Conservation (phyloP, 2,888 invertebrate genomes). For the Oxyscelio sp. region DNA sequence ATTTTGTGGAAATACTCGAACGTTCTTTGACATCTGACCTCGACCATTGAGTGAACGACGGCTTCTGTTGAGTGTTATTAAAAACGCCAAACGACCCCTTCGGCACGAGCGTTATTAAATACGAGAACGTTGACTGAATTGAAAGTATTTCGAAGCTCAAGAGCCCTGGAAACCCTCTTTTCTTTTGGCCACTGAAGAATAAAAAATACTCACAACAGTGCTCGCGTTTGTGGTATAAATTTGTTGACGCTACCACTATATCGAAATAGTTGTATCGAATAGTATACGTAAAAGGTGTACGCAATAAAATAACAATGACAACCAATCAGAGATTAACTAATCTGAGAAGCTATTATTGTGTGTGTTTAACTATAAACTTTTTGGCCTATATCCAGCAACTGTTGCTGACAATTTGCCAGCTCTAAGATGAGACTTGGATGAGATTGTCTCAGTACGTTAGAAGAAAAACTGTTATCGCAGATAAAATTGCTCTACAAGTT, state of each 20-base stretch:
- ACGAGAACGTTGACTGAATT: conserved; percentile 72
- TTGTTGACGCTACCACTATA: not conserved
- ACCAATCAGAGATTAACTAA: conserved; percentile 44
- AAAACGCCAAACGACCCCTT: conserved; percentile 70
- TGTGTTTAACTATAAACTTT: conserved; percentile 33
- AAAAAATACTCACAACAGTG: conserved; percentile 28
- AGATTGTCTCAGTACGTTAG: conserved; percentile 25
- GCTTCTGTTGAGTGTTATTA: conserved; percentile 66
- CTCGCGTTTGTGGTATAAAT: conserved; percentile 27
- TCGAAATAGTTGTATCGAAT: too few relatives aligned
- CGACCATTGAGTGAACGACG: conserved; percentile 66
- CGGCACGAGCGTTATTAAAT: conserved; percentile 76
- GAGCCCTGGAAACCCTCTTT: conserved; percentile 57
- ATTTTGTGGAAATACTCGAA: conserved; percentile 74
- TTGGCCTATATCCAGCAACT: conserved; percentile 23
- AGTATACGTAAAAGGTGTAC: too few relatives aligned
- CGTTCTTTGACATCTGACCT: conserved; percentile 75
- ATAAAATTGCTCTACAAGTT: conserved; percentile 19
- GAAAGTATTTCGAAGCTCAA: conserved; percentile 76
- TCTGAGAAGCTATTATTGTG: conserved; percentile 42
- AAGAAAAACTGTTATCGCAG: conserved; percentile 40
- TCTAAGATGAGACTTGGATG: conserved; percentile 36
- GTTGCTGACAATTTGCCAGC: conserved; percentile 58
- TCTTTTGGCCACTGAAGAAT: conserved; percentile 28
- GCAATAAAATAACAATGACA: conserved; percentile 37